Evolutionary conservation across 1,140 invertebrate genomes (phyloP).

Genomic region (Pectinophora gossypiella): DNA sequence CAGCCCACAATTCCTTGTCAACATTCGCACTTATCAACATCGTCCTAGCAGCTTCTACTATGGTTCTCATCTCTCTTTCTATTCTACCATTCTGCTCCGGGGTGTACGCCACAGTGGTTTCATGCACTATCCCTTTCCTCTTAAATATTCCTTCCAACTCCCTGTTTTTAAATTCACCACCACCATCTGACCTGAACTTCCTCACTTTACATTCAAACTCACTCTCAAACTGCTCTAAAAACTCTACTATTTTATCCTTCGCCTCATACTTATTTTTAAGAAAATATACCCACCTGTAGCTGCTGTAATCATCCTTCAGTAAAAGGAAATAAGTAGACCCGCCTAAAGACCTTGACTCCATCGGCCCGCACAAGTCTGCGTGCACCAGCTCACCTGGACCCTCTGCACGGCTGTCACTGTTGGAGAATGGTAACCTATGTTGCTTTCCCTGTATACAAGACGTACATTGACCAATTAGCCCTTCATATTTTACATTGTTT

Average conservation of each 20-base stretch:
- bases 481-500: slow-evolving; percentile 13
- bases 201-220: slow-evolving; percentile 35
- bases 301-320: slow-evolving; percentile 28
- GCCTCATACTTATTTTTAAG: slow-evolving; percentile 22
- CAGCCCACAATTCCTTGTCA: slow-evolving; percentile 19
- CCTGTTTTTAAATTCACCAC: slow-evolving; percentile 42
- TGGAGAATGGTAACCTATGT: slow-evolving; percentile 31
- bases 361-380: slow-evolving; percentile 27
- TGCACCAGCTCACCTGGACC: slow-evolving; percentile 19
- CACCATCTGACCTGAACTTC: slow-evolving; percentile 48
- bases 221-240: slow-evolving; percentile 18
- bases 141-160: slow-evolving; percentile 24
- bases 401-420: slow-evolving; percentile 12
- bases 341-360: slow-evolving; percentile 23
- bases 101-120: slow-evolving; percentile 26
- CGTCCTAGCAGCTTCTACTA: slow-evolving; percentile 13
- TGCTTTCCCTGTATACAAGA: slow-evolving; percentile 43
- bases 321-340: slow-evolving; percentile 24
- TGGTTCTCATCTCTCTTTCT: slow-evolving; percentile 13
- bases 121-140: slow-evolving; percentile 20
- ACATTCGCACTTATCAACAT: slow-evolving; percentile 14
- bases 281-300: slow-evolving; percentile 25
- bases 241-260: slow-evolving; percentile 3
- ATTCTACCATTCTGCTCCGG: slow-evolving; percentile 51
- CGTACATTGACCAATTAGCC: slow-evolving; percentile 23